A percentile compares a stretch with the other conserved stretches of the same genome.
Conservation (phyloP, 2,797 vertebrate genomes). For the Stomatorhinus walkeri region DNA sequence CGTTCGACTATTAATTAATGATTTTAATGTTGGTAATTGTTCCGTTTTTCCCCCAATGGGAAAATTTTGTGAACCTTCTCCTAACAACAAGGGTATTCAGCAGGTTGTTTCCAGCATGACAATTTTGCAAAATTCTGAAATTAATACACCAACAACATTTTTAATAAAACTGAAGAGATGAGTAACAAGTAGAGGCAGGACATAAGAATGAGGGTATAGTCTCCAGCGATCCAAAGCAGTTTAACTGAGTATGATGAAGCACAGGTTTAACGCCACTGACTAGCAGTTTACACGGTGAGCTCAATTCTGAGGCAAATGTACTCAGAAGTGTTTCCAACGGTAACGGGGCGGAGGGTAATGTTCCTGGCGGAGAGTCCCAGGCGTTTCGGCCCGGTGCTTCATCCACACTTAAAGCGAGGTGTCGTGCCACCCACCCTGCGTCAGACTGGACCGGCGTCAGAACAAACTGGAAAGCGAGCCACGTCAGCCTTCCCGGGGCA, state of each 20-base stretch:
- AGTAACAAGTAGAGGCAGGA: neutral
- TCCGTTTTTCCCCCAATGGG: slow-evolving; percentile 2
- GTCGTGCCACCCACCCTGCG: slow-evolving; percentile 61
- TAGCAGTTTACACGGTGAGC: neutral
- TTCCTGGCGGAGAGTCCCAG: neutral
- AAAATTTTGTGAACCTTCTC: neutral
- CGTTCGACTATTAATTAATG: neutral
- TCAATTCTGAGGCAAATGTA: slow-evolving; percentile 3
- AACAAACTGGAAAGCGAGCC: slow-evolving; percentile 65
- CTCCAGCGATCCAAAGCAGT: neutral
- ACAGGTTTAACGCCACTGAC: neutral
- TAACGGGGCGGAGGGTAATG: neutral
- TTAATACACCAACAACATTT: slow-evolving; percentile 4
- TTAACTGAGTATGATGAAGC: neutral
- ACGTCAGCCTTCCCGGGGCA: neutral
- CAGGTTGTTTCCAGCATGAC: neutral
- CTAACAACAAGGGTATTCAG: neutral
- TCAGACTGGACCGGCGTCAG: slow-evolving; percentile 62
- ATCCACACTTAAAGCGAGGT: slow-evolving; percentile 62
- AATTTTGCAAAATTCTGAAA: neutral
- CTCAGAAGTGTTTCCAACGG: neutral
- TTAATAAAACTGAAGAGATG: slow-evolving; percentile 7
- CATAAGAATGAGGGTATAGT: neutral
- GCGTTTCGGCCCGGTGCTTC: slow-evolving; percentile 48
- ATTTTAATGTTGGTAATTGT: neutral